phyloP scores from a whole-genome alignment of 2,888 invertebrate genomes.

The Mechanitis mazaeus region DNA sequence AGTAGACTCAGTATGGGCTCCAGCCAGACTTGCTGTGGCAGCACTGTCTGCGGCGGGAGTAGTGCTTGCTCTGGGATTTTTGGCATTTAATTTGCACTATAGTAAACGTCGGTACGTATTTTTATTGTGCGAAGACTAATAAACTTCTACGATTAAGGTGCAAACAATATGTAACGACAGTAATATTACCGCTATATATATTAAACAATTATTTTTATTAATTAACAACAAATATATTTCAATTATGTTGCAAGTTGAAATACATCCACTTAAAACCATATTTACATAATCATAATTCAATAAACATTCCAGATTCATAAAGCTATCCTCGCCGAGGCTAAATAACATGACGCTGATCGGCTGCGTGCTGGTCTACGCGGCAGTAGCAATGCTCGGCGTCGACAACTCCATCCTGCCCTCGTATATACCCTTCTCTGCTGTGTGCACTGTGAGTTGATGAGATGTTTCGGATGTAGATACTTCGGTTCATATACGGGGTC shows the following conservation, averaged over 20 bases:
- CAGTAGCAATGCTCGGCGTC: conserved; percentile 89
- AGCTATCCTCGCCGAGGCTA: conserved; percentile 92
- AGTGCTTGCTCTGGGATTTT: conserved; percentile 82
- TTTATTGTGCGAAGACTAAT: too few relatives aligned
- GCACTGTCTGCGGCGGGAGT: conserved; percentile 85
- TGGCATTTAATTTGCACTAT: conserved; percentile 89
- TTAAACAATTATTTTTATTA: too few relatives aligned
- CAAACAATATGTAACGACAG: too few relatives aligned
- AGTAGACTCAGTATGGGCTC: conserved; percentile 85
- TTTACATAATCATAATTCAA: too few relatives aligned
- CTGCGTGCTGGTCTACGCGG: conserved; percentile 92
- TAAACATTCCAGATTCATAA: conserved; percentile 82
- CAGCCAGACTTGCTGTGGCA: conserved; percentile 84
- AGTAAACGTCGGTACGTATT: conserved; percentile 82
- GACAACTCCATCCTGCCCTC: conserved; percentile 87
- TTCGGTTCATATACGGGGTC: too few relatives aligned
- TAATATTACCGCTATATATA: too few relatives aligned
- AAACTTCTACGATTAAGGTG: too few relatives aligned
- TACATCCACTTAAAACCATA: too few relatives aligned
- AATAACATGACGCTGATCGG: conserved; percentile 95
- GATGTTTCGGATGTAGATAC: too few relatives aligned
- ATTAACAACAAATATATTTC: too few relatives aligned
- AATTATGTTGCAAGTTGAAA: too few relatives aligned
- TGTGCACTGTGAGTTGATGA: conserved; percentile 87
- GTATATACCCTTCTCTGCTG: conserved; percentile 83